These are phyloP conservation scores for Hylia prasina DNA, from an alignment of 2,113 vertebrate genomes.

Conservation along the genomic window DNA sequence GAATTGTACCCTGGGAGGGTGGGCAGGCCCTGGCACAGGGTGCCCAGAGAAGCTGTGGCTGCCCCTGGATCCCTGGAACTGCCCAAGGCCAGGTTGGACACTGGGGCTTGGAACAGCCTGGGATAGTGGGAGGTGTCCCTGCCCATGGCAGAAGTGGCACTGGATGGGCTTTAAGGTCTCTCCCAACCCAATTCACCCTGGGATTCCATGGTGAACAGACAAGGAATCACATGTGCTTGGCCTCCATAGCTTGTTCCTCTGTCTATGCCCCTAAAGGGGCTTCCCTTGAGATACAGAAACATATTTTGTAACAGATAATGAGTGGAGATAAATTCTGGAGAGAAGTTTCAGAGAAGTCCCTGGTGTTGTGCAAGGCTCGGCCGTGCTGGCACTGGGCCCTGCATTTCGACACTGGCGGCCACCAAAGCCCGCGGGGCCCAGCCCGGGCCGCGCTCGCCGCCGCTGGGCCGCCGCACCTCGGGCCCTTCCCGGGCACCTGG, in stretches of 20 bases:
- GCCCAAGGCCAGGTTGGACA: not conserved
- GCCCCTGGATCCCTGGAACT: not conserved
- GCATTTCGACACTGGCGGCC: fast-evolving
- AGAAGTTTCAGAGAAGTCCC: not conserved
- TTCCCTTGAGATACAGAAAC: not conserved
- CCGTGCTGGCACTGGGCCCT: fast-evolving
- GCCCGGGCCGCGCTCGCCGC: fast-evolving
- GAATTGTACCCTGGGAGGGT: not conserved
- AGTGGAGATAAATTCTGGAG: not conserved
- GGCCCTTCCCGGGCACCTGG: fast-evolving
- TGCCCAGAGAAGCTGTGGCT: not conserved
- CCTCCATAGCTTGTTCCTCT: fast-evolving
- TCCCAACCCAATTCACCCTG: not conserved
- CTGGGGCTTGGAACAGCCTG: not conserved
- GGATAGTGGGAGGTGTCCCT: not conserved
- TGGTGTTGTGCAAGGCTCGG: fast-evolving
- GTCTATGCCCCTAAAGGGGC: fast-evolving
- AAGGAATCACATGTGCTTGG: fast-evolving
- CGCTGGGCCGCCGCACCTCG: fast-evolving
- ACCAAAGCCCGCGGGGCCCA: fast-evolving
- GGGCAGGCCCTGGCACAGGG: not conserved
- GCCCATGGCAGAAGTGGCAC: fast-evolving
- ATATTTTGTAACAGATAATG: not conserved
- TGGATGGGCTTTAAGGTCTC: fast-evolving
- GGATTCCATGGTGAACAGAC: not conserved